Conservation (phyloP, 2,888 invertebrate genomes). For the Drosophila sordidapex region DNA sequence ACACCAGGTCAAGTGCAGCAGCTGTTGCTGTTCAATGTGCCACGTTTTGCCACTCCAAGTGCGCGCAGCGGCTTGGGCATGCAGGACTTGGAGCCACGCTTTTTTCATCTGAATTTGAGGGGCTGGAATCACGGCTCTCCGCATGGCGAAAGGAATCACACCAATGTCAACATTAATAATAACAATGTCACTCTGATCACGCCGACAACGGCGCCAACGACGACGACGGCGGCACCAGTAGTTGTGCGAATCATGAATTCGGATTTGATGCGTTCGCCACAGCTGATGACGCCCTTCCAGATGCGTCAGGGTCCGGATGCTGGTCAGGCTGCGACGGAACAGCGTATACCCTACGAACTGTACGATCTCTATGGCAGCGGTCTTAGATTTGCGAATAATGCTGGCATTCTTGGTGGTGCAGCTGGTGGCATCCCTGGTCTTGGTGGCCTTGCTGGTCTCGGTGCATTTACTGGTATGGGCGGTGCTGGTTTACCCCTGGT, state of each 20-base stretch:
- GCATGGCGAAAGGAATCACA: conserved; percentile 16
- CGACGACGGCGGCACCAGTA: neutral
- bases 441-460: neutral
- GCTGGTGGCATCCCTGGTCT: neutral
- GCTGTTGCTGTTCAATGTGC: conserved; percentile 20
- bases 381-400: neutral
- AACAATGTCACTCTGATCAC: conserved; percentile 5
- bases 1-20: conserved; percentile 8
- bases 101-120: neutral
- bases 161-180: conserved; percentile 13
- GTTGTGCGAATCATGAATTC: neutral
- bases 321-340: neutral
- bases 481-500: conserved; percentile 50
- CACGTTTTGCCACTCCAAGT: neutral
- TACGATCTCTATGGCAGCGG: conserved; percentile 33
- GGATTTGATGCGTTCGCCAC: conserved; percentile 1
- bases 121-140: neutral
- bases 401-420: neutral
- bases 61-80: neutral
- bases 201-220: neutral
- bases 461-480: neutral
- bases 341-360: conserved; percentile 35
- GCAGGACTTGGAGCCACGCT: conserved; percentile 5
- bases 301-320: conserved; percentile 37
- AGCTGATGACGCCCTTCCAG: conserved; percentile 29